Base-by-base conservation (phyloP, 2,888 invertebrate species). In the Luperina testacea region DNA sequence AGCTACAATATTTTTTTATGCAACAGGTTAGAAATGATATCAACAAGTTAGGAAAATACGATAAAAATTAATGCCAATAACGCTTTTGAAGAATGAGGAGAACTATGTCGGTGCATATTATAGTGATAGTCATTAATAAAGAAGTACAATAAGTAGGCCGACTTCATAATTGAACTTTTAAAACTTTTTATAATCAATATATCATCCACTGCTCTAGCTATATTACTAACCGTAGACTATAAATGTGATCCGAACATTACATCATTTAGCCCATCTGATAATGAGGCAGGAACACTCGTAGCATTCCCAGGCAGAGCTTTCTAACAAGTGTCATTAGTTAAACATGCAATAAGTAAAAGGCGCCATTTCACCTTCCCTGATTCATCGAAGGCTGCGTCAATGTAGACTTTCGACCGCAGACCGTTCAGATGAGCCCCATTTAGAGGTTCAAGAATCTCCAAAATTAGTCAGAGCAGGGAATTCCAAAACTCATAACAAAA, bases 401-500 rank as follows among this genome's bases (percentile, higher is more conserved):
- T 85, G 78, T 81, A 73, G 77, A 78, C 87, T 78, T 85, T 68
- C 24, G 70, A 87, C 84, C 84, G 68, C 84, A 84, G 65, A 83
- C 79, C 61, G 87, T 78, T 67, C 27, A 71, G 69, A 75, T 68
- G 70, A 48, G 13, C 59, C 59, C 80, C 75, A n/a, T 78, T 70
- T 79, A 42, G 82, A 75, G 78, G 78, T 42, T 48, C 79, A 74
- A 84, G 87, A 90, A 82, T 85, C 81, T 67, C 69, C 75, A 78
- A 84, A 75, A 79, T 86, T 90, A 88, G 82, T 87, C 88, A 89
- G 81, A 69, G 48, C 78, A 85, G 90, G 87, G 77, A 86, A 86
- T 85, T 53, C 86, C 89, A 64, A 82, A 81, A 81, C 42, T 78
- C 71, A 67, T 71, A 53, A 75, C 72, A 53, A 88, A 85, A 87